Conservation (phyloP, 2,797 vertebrate genomes). For the Paedocypris micromegethes region DNA sequence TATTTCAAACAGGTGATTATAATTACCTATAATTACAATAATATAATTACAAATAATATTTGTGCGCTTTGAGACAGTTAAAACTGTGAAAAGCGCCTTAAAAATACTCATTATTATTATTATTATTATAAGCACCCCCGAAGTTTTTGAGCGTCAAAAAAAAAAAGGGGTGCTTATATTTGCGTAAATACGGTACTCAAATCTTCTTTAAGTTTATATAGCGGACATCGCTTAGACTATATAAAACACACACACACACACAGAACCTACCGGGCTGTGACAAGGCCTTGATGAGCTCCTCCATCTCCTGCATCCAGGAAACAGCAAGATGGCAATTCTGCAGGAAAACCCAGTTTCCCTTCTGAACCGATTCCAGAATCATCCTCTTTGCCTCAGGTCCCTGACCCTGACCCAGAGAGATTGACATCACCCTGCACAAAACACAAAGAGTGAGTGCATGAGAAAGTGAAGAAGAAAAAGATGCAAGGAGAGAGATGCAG, state of each 20-base stretch:
- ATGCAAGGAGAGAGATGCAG: neutral
- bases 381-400: conserved; percentile 79
- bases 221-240: neutral
- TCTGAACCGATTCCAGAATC: conserved; percentile 70
- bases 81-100: no score
- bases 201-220: no score
- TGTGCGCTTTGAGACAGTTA: no score
- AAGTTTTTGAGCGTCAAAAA: no score
- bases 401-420: conserved; percentile 81
- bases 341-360: conserved; percentile 78
- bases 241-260: neutral
- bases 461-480: no score
- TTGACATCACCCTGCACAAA: conserved; percentile 70
- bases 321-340: conserved; percentile 82
- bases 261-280: conserved; percentile 67
- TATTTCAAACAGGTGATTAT: no score
- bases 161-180: no score
- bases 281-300: conserved; percentile 82
- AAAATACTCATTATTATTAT: no score
- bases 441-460: neutral
- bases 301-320: conserved; percentile 82
- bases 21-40: no score
- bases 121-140: no score
- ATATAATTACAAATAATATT: no score
- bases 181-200: no score